Percentiles rank a stretch among this genome's conserved stretches.
Conservation (phyloP, 2,113 vertebrate genomes). For the Apaloderma vittatum region DNA sequence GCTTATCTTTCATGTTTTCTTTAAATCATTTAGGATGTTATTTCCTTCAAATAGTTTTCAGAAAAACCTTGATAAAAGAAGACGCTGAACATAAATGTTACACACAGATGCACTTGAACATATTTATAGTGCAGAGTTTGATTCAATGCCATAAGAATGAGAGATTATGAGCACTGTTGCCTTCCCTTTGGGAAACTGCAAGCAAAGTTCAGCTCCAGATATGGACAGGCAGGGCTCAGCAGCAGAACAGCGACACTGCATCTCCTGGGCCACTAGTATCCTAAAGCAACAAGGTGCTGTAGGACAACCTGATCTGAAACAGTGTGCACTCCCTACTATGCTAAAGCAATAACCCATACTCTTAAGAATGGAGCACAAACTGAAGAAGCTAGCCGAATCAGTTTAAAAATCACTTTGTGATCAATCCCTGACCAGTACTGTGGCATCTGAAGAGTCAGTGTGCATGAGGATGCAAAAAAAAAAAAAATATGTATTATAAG, state of each 20-base stretch:
- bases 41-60: not conserved
- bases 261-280: not conserved
- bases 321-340: fast-evolving
- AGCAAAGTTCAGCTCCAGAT: not conserved
- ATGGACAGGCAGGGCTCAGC: not conserved
- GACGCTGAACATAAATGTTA: not conserved
- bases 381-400: not conserved
- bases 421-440: not conserved
- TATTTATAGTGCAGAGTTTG: not conserved
- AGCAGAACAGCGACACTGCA: not conserved
- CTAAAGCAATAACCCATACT: not conserved
- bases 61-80: not conserved
- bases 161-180: fast-evolving
- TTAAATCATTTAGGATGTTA: not conserved
- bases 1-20: not conserved
- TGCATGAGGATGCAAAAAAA: not conserved
- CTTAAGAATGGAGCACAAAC: not conserved
- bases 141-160: not conserved
- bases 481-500: fast-evolving
- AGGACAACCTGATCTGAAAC: not conserved
- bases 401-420: not conserved
- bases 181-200: not conserved
- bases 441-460: not conserved
- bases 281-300: not conserved
- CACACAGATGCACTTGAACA: not conserved